Percentiles rank a stretch among this genome's conserved stretches.
Evolutionary conservation across 2,888 invertebrate genomes (phyloP).

Genomic region (Apamea anceps): DNA sequence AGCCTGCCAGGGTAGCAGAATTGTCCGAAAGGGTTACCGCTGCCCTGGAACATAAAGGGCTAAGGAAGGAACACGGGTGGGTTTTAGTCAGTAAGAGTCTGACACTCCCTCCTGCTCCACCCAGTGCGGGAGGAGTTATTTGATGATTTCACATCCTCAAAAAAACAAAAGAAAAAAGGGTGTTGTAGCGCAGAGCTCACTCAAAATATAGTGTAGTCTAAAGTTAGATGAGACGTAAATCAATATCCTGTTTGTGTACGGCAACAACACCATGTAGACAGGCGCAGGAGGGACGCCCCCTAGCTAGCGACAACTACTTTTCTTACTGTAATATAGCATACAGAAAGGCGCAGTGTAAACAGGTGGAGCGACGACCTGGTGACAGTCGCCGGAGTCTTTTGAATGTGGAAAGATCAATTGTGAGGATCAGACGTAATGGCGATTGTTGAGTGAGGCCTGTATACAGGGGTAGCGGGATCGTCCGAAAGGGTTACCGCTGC

Average conservation of each 20-base stretch:
- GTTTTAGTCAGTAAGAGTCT: no score
- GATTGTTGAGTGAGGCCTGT: background rate
- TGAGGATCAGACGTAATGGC: no score
- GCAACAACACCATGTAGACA: background rate
- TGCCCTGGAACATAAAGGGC: no score
- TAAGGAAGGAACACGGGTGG: no score
- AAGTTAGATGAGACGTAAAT: slow-evolving; percentile 1
- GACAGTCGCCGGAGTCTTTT: background rate
- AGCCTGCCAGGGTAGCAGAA: no score
- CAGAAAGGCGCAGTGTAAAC: background rate
- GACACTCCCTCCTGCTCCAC: no score
- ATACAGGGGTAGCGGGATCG: no score
- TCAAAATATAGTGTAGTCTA: slow-evolving; percentile 1
- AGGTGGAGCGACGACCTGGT: background rate
- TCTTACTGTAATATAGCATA: background rate
- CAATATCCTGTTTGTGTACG: slow-evolving; percentile 22
- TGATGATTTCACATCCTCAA: no score
- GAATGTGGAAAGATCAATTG: background rate
- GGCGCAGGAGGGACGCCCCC: background rate
- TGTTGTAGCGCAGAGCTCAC: background rate
- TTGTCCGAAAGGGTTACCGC: no score
- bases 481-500: no score
- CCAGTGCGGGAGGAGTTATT: no score
- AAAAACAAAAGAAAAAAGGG: no score
- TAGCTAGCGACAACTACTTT: background rate